Percentiles rank a stretch among this genome's conserved stretches.
These are phyloP conservation scores for Apotomis turbidana DNA, from an alignment of 2,888 invertebrate genomes.

Conservation along the genomic window DNA sequence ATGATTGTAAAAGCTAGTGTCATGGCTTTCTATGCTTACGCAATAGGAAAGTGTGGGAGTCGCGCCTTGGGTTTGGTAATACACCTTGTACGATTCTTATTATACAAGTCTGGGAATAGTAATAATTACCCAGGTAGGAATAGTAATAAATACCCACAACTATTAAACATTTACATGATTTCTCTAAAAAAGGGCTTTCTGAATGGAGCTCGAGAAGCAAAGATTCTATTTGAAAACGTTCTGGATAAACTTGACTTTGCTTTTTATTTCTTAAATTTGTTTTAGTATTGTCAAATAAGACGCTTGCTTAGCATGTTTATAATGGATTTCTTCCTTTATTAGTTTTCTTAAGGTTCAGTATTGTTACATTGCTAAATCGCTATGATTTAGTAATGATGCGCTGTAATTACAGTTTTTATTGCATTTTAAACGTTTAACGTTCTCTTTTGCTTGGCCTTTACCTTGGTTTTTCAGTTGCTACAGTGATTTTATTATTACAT, in stretches of 20 bases:
- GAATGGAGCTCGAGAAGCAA: neutral
- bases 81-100: slow-evolving; percentile 37
- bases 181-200: slow-evolving; percentile 4
- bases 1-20: slow-evolving; percentile 40
- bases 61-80: slow-evolving; percentile 44
- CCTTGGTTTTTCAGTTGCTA: slow-evolving; percentile 31
- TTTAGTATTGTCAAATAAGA: neutral
- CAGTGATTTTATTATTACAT: slow-evolving; percentile 7
- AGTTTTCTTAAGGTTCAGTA: slow-evolving; percentile 7
- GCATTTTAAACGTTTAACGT: slow-evolving; percentile 33
- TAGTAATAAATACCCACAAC: slow-evolving; percentile 13
- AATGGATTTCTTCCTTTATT: slow-evolving; percentile 28
- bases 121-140: slow-evolving; percentile 16
- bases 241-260: neutral
- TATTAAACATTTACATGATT: slow-evolving; percentile 1
- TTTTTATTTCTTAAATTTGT: neutral
- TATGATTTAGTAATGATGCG: slow-evolving; percentile 28
- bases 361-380: slow-evolving; percentile 31
- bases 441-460: slow-evolving; percentile 39
- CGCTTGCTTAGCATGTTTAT: slow-evolving; percentile 7
- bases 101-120: slow-evolving; percentile 18
- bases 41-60: slow-evolving; percentile 51
- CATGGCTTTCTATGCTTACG: slow-evolving; percentile 49
- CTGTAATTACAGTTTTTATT: slow-evolving; percentile 35
- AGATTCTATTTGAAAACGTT: slow-evolving; percentile 3